phyloP scores from a whole-genome alignment of 1,140 invertebrate genomes.

The Helicorthomorpha holstii region DNA sequence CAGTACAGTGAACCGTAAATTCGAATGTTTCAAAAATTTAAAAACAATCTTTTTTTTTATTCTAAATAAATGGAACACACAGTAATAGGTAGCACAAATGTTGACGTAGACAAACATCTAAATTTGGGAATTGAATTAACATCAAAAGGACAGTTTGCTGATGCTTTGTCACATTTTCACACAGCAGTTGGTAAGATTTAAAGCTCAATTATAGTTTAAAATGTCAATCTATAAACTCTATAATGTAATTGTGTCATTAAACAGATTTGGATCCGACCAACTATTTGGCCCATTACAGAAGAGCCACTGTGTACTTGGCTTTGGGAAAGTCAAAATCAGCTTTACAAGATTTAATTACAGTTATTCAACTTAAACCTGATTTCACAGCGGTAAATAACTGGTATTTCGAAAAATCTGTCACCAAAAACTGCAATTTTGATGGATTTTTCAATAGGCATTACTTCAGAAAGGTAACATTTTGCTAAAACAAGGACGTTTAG shows the following conservation, averaged over 20 bases:
- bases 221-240: neutral
- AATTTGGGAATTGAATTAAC: conserved; percentile 82
- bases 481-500: conserved; percentile 72
- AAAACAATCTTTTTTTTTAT: conserved; percentile 9
- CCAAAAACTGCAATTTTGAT: neutral
- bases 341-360: conserved; percentile 77
- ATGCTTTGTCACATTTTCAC: conserved; percentile 95
- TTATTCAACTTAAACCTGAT: conserved; percentile 84
- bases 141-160: conserved; percentile 76
- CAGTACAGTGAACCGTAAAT: neutral
- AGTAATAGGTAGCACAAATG: conserved; percentile 12
- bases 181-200: conserved; percentile 73
- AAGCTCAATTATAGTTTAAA: neutral
- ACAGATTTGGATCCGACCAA: conserved; percentile 88
- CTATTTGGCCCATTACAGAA: conserved; percentile 84
- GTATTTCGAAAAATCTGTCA: neutral
- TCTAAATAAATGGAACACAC: conserved; percentile 7
- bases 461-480: conserved; percentile 72
- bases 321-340: conserved; percentile 91
- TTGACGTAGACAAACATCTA: conserved; percentile 79
- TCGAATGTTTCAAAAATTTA: neutral
- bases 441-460: conserved; percentile 38
- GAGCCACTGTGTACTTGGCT: conserved; percentile 92
- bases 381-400: conserved; percentile 51
- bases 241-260: conserved; percentile 21